A percentile compares a stretch with the other conserved stretches of the same genome.
phyloP scores from a whole-genome alignment of 2,797 vertebrate genomes.

The Rhinichthys osculus region DNA sequence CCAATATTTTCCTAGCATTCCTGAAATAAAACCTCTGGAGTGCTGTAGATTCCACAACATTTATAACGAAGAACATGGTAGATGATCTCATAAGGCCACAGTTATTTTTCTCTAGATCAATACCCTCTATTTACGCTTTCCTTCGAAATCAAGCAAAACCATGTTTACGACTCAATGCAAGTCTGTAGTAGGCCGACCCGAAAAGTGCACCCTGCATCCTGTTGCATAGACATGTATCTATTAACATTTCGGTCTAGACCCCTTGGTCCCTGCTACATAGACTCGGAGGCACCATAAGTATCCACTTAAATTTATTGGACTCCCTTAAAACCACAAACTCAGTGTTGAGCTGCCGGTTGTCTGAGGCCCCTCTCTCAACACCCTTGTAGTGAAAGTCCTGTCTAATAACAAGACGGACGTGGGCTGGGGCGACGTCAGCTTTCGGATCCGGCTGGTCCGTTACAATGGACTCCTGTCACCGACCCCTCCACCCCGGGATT shows the following conservation, averaged over 20 bases:
- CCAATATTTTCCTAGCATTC: neutral
- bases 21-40: neutral
- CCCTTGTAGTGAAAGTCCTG: constrained; percentile 53
- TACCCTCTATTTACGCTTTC: constrained; percentile 15
- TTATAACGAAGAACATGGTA: neutral
- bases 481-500: constrained; percentile 23
- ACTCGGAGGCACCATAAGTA: constrained; percentile 63
- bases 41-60: constrained; percentile 14
- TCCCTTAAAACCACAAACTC: constrained; percentile 64
- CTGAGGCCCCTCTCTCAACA: constrained; percentile 52
- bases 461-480: constrained; percentile 46
- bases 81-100: constrained; percentile 1
- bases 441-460: constrained; percentile 26
- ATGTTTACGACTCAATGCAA: constrained; percentile 13
- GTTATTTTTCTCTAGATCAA: neutral
- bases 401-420: constrained; percentile 45
- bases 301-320: constrained; percentile 65
- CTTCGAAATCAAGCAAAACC: constrained; percentile 20
- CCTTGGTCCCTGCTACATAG: constrained; percentile 55
- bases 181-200: constrained; percentile 22
- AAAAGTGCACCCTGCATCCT: constrained; percentile 41
- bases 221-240: constrained; percentile 41
- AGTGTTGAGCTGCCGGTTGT: constrained; percentile 51
- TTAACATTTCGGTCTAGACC: constrained; percentile 54
- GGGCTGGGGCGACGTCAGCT: constrained; percentile 32